Conservation (phyloP, 1,140 invertebrate species). For the Zophobas morio region DNA sequence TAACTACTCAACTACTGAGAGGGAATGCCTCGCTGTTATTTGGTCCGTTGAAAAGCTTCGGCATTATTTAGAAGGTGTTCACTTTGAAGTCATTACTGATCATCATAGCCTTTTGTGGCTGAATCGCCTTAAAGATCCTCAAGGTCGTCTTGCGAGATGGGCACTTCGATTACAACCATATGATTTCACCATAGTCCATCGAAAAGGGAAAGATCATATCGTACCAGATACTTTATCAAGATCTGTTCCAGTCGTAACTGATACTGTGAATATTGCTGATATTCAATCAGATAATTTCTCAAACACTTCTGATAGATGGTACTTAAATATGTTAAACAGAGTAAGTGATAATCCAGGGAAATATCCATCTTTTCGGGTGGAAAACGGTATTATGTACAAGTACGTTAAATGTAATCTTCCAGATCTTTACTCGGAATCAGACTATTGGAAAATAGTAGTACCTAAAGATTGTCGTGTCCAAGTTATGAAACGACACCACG, state of each 20-base stretch:
- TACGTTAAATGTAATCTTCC: conserved; percentile 13
- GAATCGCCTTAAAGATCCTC: conserved; percentile 66
- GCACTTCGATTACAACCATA: conserved; percentile 66
- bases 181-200: conserved; percentile 66
- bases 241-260: conserved; percentile 32
- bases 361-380: conserved; percentile 45
- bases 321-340: too few species aligned
- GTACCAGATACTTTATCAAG: conserved; percentile 54
- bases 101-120: conserved; percentile 69
- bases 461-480: conserved; percentile 40
- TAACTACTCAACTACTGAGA: conserved; percentile 65
- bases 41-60: conserved; percentile 65
- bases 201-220: conserved; percentile 60
- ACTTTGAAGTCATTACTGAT: conserved; percentile 69
- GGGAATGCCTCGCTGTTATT: conserved; percentile 67
- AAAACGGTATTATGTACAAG: conserved; percentile 48
- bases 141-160: conserved; percentile 68
- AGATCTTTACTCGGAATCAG: conserved; percentile 14
- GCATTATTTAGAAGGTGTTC: conserved; percentile 65
- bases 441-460: conserved; percentile 50
- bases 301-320: not conserved
- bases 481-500: conserved; percentile 45
- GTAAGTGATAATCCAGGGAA: conserved; percentile 35
- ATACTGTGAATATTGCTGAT: not conserved
- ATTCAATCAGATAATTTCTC: not conserved